phyloP scores from a whole-genome alignment of 2,888 invertebrate genomes.

The Lasioglossum leucozonium region DNA sequence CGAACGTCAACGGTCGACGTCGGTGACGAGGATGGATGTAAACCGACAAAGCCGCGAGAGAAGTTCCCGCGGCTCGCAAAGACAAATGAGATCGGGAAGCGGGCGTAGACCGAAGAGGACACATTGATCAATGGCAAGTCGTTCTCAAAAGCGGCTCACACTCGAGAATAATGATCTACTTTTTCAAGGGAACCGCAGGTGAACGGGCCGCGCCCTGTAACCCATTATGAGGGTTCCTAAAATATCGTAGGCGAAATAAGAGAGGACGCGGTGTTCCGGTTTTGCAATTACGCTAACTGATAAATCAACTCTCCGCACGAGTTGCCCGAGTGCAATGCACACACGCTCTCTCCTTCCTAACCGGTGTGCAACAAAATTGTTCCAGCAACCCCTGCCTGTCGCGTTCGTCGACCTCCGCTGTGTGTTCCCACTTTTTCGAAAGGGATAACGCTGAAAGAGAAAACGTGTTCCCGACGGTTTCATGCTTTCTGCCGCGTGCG shows the following conservation, averaged over 20 bases:
- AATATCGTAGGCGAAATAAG: conserved; percentile 24
- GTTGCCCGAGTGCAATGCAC: conserved; percentile 23
- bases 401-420: neutral
- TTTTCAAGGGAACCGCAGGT: conserved; percentile 30
- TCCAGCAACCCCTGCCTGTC: neutral
- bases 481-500: neutral
- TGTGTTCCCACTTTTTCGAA: neutral
- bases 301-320: conserved; percentile 27
- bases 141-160: conserved; percentile 23
- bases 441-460: neutral
- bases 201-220: conserved; percentile 5
- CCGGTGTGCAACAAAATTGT: neutral
- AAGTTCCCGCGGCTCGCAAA: neutral
- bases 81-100: conserved; percentile 30
- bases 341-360: neutral
- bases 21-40: conserved; percentile 15
- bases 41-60: conserved; percentile 11
- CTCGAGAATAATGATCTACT: conserved; percentile 44
- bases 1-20: neutral
- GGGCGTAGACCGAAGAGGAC: conserved; percentile 23
- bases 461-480: neutral
- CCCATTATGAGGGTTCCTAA: conserved; percentile 16
- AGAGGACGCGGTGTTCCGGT: conserved; percentile 9
- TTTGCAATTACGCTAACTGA: conserved; percentile 42
- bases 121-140: conserved; percentile 31